Evolutionary conservation across 1,140 invertebrate species (phyloP).

Genomic region (Macrobrachium nipponense): DNA sequence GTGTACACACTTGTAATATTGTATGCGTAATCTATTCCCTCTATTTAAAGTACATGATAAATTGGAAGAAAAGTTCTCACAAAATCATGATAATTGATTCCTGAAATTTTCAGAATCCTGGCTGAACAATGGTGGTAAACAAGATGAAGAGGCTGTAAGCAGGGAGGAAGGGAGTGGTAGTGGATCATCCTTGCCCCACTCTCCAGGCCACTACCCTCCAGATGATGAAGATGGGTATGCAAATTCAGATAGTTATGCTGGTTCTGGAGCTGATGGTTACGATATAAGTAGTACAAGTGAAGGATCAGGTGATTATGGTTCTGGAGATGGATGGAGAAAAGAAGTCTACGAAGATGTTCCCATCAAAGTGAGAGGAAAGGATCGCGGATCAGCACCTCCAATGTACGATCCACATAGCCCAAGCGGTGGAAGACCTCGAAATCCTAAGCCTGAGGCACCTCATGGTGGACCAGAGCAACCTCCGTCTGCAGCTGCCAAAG

Average conservation of each 20-base stretch:
- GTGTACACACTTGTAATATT: too few species aligned
- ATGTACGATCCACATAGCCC: not conserved
- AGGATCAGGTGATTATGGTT: slow-evolving; percentile 30
- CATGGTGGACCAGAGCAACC: slow-evolving; percentile 34
- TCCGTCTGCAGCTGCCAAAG: slow-evolving; percentile 47
- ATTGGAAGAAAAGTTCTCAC: too few species aligned
- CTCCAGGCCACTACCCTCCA: slow-evolving; percentile 44
- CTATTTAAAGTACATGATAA: not conserved
- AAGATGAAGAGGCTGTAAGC: slow-evolving; percentile 28
- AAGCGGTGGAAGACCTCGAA: not conserved
- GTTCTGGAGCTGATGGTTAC: slow-evolving; percentile 41
- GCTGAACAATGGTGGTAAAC: slow-evolving; percentile 27
- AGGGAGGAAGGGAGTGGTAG: slow-evolving; percentile 54
- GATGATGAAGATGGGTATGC: slow-evolving; percentile 59
- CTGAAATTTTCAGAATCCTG: slow-evolving; percentile 40
- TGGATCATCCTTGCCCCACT: slow-evolving; percentile 26
- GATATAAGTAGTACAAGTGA: not conserved
- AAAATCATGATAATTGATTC: not conserved
- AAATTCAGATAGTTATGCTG: slow-evolving; percentile 21
- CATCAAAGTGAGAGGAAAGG: too few species aligned
- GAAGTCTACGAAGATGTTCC: too few species aligned
- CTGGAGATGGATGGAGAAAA: too few species aligned
- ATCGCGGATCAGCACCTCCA: too few species aligned
- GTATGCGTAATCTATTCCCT: not conserved
- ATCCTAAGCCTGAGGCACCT: slow-evolving; percentile 21